Evolutionary conservation across 2,888 invertebrate species (phyloP).

Genomic region (Teleogryllus oceanicus): DNA sequence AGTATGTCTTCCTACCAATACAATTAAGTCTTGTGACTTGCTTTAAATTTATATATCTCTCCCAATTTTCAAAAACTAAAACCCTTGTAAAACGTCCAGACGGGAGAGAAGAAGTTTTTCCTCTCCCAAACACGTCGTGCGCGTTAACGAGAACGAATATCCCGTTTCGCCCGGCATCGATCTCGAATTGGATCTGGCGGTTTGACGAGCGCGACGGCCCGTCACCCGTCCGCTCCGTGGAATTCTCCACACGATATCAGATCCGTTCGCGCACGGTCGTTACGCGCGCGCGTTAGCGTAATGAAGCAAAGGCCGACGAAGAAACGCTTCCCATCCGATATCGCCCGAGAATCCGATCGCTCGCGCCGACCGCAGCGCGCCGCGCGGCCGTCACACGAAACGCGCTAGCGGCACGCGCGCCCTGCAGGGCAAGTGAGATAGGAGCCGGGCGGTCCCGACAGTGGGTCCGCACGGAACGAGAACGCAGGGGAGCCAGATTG

Average conservation of each 20-base stretch:
- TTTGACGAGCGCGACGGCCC: background rate
- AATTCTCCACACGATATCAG: background rate
- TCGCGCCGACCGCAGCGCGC: too few species aligned
- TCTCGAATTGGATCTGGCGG: background rate
- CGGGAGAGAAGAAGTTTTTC: background rate
- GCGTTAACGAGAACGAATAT: background rate
- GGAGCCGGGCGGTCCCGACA: too few species aligned
- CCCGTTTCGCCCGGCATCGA: background rate
- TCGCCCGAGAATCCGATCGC: background rate
- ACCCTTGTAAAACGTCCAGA: too few species aligned
- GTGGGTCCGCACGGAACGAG: too few species aligned
- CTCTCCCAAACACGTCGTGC: background rate
- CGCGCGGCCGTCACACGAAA: too few species aligned
- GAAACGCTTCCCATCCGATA: background rate
- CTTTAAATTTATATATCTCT: too few species aligned
- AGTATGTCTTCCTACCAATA: too few species aligned
- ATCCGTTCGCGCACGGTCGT: background rate
- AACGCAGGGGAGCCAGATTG: too few species aligned
- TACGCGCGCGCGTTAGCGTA: background rate
- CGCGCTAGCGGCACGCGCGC: too few species aligned
- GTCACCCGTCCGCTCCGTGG: background rate
- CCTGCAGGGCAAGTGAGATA: too few species aligned
- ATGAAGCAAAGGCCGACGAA: background rate
- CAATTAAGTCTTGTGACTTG: too few species aligned
- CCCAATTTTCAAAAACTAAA: too few species aligned